Evolutionary conservation across 2,113 vertebrate genomes (phyloP), one percentile per base, ranked within the genome.

Genomic region (Saiga tatarica): DNA sequence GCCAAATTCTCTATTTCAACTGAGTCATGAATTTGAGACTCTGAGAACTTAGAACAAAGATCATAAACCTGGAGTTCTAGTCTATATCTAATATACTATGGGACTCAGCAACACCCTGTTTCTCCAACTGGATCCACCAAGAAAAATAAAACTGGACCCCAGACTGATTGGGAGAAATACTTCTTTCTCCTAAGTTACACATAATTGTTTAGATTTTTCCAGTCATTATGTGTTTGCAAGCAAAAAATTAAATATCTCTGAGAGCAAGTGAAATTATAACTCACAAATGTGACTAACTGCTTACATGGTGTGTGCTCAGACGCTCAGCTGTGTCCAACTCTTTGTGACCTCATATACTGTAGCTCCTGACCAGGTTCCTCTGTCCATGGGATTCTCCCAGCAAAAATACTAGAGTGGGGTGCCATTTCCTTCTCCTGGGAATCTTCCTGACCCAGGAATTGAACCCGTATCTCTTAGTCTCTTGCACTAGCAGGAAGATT

Each of bases 151-250:
- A 47, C 16, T 92, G 55, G 55, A 74, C 74, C 47, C 81, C 17
- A 91, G 39, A 89, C 28, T 60, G 36, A 53, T 78, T 74, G 78
- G 74, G 57, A 53, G 57, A 94, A 87, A 15, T 83, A 62, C 26
- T 87, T 95, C 97, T 50, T 76, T 87, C 45, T 91, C 83, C 42
- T 87, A 90, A 97, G 87, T 84, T 60, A 98, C 90, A 45, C 95
- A 67, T 57, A 89, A 98, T 96, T 81, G 95, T 76, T 96, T 94
- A 96, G 36, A 92, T 96, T 96, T 98, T 98, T 88, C 33, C 96
- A 96, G 78, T 94, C 64, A 92, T 96, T 90, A 91, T 87, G 57
- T 67, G 78, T 30, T 81, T 76, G 33, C 74, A 88, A 95, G 89
- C 59, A 96, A 96, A 96, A 94, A 93, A 47, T 91, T 71, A 79